Conservation (phyloP, 1,140 invertebrate species). For the Popillia japonica region DNA sequence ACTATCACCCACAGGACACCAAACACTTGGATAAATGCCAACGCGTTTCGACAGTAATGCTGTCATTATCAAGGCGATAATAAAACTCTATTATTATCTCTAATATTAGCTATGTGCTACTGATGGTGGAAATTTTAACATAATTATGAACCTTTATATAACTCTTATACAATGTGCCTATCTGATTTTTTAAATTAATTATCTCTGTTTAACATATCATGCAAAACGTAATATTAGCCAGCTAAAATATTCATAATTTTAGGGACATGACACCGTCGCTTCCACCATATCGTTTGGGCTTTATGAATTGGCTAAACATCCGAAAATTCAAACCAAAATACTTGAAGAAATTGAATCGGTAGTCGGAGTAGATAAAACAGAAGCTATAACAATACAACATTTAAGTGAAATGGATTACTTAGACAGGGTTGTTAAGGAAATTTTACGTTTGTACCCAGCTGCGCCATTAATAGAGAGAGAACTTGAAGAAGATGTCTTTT, state of each 20-base stretch:
- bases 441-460: conserved; percentile 73
- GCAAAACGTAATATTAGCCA: no score
- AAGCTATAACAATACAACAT: conserved; percentile 67
- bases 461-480: conserved; percentile 72
- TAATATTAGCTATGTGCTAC: no score
- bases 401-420: conserved; percentile 74
- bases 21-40: no score
- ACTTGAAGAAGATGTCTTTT: conserved; percentile 12
- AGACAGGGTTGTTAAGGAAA: conserved; percentile 77
- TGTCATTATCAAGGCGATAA: no score
- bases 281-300: conserved; percentile 19
- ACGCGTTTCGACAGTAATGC: no score
- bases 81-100: no score
- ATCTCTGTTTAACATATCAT: no score
- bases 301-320: conserved; percentile 34
- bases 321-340: conserved; percentile 36
- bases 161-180: no score
- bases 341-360: conserved; percentile 67
- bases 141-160: no score
- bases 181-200: no score
- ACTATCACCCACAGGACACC: no score
- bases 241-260: background rate
- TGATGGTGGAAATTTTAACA: no score
- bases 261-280: conserved; percentile 31
- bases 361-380: conserved; percentile 61